Conservation (phyloP, 2,113 vertebrate species). For the Zosterops pallidus region DNA sequence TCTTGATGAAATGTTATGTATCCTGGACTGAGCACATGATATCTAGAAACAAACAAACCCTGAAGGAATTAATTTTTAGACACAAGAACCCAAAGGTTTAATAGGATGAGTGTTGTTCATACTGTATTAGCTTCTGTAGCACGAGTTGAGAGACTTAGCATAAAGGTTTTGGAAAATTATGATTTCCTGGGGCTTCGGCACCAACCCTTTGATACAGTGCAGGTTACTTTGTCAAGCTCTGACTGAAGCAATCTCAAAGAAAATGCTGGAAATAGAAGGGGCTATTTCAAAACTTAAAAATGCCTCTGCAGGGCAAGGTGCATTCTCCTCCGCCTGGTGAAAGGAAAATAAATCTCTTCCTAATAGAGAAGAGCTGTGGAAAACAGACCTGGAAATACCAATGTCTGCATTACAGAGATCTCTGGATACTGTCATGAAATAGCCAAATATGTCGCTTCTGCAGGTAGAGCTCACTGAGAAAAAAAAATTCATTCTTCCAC, state of each 20-base stretch:
- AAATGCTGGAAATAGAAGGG: slow-evolving; percentile 63
- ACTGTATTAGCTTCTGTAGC: slow-evolving; percentile 56
- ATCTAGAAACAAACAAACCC: slow-evolving; percentile 12
- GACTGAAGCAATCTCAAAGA: slow-evolving; percentile 59
- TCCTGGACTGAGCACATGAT: neutral
- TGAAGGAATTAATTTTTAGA: slow-evolving; percentile 43
- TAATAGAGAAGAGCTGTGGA: slow-evolving; percentile 63
- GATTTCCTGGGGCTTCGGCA: slow-evolving; percentile 62
- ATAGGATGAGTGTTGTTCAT: slow-evolving; percentile 44
- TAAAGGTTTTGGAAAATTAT: slow-evolving; percentile 61
- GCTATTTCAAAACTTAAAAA: slow-evolving; percentile 61
- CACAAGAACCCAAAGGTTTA: slow-evolving; percentile 17
- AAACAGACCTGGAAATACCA: slow-evolving; percentile 61
- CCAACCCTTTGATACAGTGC: slow-evolving; percentile 55
- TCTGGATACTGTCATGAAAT: slow-evolving; percentile 68
- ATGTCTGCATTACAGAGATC: slow-evolving; percentile 50
- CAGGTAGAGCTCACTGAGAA: slow-evolving; percentile 35
- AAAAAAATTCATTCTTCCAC: neutral
- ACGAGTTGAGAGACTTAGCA: slow-evolving; percentile 45
- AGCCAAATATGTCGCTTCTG: neutral
- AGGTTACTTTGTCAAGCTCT: slow-evolving; percentile 68
- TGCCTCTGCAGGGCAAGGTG: slow-evolving; percentile 61
- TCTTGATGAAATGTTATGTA: neutral
- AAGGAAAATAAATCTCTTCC: slow-evolving; percentile 67
- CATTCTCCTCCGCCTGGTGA: slow-evolving; percentile 57